phyloP scores from a whole-genome alignment of 2,888 invertebrate genomes.

The Sthenelais limicola region DNA sequence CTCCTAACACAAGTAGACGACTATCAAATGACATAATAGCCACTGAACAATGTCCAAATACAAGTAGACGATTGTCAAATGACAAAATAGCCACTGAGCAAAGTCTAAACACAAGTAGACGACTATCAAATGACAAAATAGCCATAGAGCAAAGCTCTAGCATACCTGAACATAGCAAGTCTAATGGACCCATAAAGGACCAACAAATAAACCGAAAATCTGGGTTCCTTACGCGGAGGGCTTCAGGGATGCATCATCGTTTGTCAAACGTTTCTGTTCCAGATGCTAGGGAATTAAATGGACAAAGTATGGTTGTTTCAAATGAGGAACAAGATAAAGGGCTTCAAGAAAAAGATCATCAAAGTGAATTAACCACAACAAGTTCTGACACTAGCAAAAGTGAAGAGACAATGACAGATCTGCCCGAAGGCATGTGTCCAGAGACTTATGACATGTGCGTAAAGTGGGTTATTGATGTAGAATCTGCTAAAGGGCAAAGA shows the following conservation, averaged over 20 bases:
- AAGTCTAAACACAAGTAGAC: too few species aligned
- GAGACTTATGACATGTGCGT: conserved; percentile 12
- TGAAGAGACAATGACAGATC: not conserved
- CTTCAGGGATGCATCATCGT: too few species aligned
- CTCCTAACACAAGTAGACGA: not conserved
- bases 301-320: not conserved
- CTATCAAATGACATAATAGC: too few species aligned
- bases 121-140: too few species aligned
- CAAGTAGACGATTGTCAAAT: too few species aligned
- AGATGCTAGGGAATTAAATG: not conserved
- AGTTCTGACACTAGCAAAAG: not conserved
- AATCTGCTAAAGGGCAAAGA: conserved; percentile 9
- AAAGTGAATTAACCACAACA: not conserved
- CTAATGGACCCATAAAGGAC: not conserved
- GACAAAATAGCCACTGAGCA: too few species aligned
- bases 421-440: not conserved
- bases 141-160: too few species aligned
- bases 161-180: not conserved
- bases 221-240: too few species aligned
- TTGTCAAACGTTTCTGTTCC: not conserved
- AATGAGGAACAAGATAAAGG: not conserved
- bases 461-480: conserved; percentile 8
- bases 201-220: too few species aligned
- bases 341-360: not conserved
- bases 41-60: too few species aligned